Evolutionary conservation across 1,140 invertebrate species (phyloP), one percentile per base, ranked within the genome.

Genomic region (Psix sp.): DNA sequence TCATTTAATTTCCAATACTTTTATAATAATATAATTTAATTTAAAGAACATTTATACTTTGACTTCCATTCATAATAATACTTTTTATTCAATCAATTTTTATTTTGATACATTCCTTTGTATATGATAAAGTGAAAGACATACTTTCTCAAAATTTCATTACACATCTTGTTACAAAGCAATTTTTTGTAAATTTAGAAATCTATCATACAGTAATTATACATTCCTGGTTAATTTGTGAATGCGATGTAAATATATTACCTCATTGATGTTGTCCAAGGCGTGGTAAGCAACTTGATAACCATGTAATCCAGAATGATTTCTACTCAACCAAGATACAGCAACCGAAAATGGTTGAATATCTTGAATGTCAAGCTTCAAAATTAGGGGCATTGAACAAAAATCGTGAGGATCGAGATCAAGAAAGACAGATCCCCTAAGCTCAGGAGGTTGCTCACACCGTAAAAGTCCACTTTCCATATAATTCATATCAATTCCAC

Each of bases 271-370:
- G 10, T 87, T 88, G 79, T 93, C 93, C 71, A 93, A 89, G 20
- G 92, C 90, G 78, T 94, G 93, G 87, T 96, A 96, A 70, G 93
- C 92, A 67, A 97, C 92, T 87, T 94, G 92, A 81, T 94, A 97
- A 40, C 94, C 95, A 74, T 92, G 92, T 46, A 97, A 89, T 13
- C 93, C 93, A 10, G 93, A 93, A 84, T 95, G 93, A 87, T 96
- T 96, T 74, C 94, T 90, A 72, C 94, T 94, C 81, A 96, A 93
- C 95, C 95, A 96, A 46, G 94, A 93, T 9, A 96, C 93, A 48
- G 94, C 87, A 20, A 96, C 91, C n/a, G 93, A 94, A 84, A 93
- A 94, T 1, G 94, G 94, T 84, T 95, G 94, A 21, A 96, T 93
- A 82, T 96, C 94, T 86, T 94, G 92, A 70, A 96, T 94, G 54